phyloP scores from a whole-genome alignment of 92 coral and sea anemone species.

The Umimayanthus kanabou region DNA sequence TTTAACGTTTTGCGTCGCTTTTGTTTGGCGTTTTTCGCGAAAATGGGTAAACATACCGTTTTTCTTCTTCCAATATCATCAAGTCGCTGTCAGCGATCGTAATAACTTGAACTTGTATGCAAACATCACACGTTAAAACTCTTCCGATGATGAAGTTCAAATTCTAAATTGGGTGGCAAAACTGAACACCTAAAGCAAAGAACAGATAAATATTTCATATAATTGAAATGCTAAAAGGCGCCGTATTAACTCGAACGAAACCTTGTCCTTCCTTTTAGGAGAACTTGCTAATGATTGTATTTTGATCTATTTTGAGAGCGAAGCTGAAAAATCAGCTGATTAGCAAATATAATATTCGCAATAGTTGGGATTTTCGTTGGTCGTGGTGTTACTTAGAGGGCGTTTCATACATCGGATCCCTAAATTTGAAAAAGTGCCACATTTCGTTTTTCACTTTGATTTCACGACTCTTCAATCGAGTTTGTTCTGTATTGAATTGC shows the following conservation, averaged over 20 bases:
- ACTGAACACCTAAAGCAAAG: background rate
- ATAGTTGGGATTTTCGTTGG: background rate
- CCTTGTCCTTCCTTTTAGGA: background rate
- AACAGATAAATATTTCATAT: background rate
- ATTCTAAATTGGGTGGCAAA: slow-evolving; percentile 18
- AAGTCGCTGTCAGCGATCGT: slow-evolving; percentile 10
- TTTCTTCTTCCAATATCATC: background rate
- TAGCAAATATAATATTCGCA: background rate
- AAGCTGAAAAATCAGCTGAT: background rate
- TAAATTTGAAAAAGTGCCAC: background rate
- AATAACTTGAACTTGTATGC: background rate
- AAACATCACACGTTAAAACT: slow-evolving; percentile 17
- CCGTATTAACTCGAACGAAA: background rate
- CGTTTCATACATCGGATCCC: background rate
- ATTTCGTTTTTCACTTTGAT: background rate
- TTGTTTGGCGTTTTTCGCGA: slow-evolving; percentile 14
- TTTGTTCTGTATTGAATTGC: slow-evolving; percentile 17
- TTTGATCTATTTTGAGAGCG: background rate
- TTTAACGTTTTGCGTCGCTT: slow-evolving; percentile 1
- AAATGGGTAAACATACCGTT: slow-evolving; percentile 27
- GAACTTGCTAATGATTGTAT: background rate
- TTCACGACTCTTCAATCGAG: background rate
- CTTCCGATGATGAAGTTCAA: slow-evolving; percentile 21
- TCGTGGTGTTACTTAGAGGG: background rate
- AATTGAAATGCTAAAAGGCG: background rate